Base-by-base conservation (phyloP, 2,888 invertebrate genomes). In the Oxycera nigricornis region DNA sequence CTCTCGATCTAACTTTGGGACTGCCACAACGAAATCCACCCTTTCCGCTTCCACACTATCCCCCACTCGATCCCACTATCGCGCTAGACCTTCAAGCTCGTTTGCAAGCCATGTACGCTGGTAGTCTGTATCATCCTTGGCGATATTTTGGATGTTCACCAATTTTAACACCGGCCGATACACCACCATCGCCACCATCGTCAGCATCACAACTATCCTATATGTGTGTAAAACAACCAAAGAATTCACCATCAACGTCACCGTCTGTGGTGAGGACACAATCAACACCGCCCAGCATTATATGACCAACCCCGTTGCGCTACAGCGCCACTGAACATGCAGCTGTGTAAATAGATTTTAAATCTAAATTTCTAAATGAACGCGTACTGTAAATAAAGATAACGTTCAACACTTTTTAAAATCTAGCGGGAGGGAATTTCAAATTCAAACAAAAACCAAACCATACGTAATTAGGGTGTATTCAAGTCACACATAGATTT, bases 261-360 rank as follows among this genome's bases (percentile, higher is more conserved):
- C 70, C 46, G 6, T 4, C 30, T 11, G 41, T 62, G 9, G 17
- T 52, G 24, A 62, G 55, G 52, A 59, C 74, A 41, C 73, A 70
- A 46, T 81, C 81, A 75, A 81, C 82, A 39, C 82, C 84, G 52
- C 82, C 84, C 1, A 86, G 83, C 78, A 83, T 86, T 77, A 85
- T 86, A 83, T 85, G 86, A 85, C 85, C 85, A 80, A 86, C 85
- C 83, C 85, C 85, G 39, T 77, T 85, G 81, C 86, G 86, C 81
- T 85, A 81, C 79, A 83, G 84, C 80, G 83, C 84, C 77, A 81
- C 82, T 72, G 83, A 83, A 79, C 82, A 83, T 77, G 83, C 70
- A 52, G 52, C 82, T 79, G 82, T 84, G 73, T 83, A 78, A 80
- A 77, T 59, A 55, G 31, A 24, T 41, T 2, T 65, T 41, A 65